These are phyloP conservation scores for Alectoris magna DNA, from an alignment of 2,797 vertebrate genomes.

Conservation along the genomic window DNA sequence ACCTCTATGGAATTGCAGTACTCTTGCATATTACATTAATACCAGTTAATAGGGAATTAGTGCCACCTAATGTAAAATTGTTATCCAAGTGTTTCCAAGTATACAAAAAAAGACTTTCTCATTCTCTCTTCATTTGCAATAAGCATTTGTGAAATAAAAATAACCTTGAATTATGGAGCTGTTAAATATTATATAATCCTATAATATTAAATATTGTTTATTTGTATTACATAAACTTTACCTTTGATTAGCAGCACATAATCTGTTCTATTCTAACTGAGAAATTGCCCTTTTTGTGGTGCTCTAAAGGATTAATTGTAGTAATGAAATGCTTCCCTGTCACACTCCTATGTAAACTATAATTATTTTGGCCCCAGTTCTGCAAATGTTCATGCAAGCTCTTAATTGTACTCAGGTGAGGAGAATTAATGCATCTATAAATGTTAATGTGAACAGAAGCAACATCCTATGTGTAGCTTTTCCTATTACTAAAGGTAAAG, in stretches of 20 bases:
- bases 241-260: conserved; percentile 44
- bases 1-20: not conserved
- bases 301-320: conserved; percentile 20
- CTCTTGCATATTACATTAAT: conserved; percentile 34
- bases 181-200: conserved; percentile 12
- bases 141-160: conserved; percentile 35
- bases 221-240: conserved; percentile 19
- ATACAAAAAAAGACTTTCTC: not conserved
- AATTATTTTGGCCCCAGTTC: conserved; percentile 44
- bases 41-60: conserved; percentile 67
- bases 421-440: not conserved
- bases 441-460: not conserved
- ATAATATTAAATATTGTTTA: not conserved
- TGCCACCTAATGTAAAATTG: conserved; percentile 75
- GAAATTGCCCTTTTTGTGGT: not conserved
- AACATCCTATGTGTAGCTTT: not conserved
- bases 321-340: conserved; percentile 39
- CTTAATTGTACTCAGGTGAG: conserved; percentile 30
- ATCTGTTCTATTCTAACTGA: not conserved
- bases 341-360: conserved; percentile 29
- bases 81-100: conserved; percentile 6
- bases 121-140: not conserved
- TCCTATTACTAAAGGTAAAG: not conserved
- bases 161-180: not conserved
- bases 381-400: not conserved